Percentiles rank a stretch among this genome's conserved stretches.
These are phyloP conservation scores for Pyrocoelia pectoralis DNA, from an alignment of 2,888 invertebrate genomes.

Conservation along the genomic window DNA sequence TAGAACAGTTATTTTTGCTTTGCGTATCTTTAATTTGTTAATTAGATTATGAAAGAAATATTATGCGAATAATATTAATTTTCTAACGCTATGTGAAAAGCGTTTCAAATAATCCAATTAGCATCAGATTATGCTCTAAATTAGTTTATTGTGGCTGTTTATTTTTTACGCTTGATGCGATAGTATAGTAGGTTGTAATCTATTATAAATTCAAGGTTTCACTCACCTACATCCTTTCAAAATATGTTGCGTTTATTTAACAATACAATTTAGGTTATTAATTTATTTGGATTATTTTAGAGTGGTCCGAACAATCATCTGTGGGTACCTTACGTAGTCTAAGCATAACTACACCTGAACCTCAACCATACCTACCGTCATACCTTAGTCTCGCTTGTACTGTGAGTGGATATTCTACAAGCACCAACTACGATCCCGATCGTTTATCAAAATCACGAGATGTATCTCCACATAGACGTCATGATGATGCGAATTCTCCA, in stretches of 20 bases:
- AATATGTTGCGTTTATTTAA: neutral
- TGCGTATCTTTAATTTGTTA: too few species aligned
- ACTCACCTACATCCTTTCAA: neutral
- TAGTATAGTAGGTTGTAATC: conserved; percentile 19
- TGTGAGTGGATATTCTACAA: conserved; percentile 88
- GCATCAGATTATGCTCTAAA: neutral
- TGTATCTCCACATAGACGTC: conserved; percentile 73
- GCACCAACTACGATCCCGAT: conserved; percentile 87
- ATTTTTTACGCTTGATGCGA: neutral
- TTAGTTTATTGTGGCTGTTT: neutral
- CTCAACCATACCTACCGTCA: conserved; percentile 76
- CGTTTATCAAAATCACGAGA: conserved; percentile 68
- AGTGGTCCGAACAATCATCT: conserved; percentile 61
- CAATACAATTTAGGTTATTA: neutral
- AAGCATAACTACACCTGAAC: conserved; percentile 53
- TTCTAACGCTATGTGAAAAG: too few species aligned
- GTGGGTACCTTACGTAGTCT: conserved; percentile 63
- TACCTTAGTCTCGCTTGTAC: conserved; percentile 90
- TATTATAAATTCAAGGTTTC: conserved; percentile 15
- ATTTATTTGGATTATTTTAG: conserved; percentile 53
- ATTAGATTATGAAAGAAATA: too few species aligned
- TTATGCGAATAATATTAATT: too few species aligned
- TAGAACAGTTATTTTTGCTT: too few species aligned
- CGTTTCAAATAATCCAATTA: neutral
- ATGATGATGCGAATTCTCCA: conserved; percentile 44